Evolutionary conservation across 2,113 vertebrate species (phyloP), one percentile per base, ranked within the genome.

Genomic region (Dinomys branickii): DNA sequence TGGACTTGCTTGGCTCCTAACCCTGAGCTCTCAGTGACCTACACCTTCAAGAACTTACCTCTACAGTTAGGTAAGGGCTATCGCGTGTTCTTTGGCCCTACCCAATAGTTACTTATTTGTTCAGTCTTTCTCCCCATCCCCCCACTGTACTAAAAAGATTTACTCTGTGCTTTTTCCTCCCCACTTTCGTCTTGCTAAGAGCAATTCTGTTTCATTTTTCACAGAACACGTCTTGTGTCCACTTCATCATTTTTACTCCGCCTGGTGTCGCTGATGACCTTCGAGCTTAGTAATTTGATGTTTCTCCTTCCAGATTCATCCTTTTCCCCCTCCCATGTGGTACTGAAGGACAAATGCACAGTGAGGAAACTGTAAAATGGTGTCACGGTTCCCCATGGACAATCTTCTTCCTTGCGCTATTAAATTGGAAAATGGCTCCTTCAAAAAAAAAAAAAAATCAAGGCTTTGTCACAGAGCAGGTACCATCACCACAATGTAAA

Each of bases 211-310:
- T 98, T 97, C 83, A 94, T 97, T 96, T 97, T 97, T 97, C 96
- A 97, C 91, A 90, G 94, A 90, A 56, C 67, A 73, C 90, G 96
- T 98, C 97, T 97, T 96, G 95, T 65, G 44, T 93, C 94, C 5
- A 38, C 92, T 96, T 97, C 30, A 81, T 97, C 96, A 96, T 86
- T 91, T 97, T 97, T 94, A 84, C 75, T 95, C 88, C n/a, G 97
- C 95, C 95, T 47, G 75, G 95, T 95, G 94, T 96, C 94, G 97
- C 94, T 97, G 97, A 97, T 85, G 94, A 98, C 97, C 97, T 98
- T 94, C 80, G 20, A 77, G 88, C 73, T 96, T 71, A 97, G 97
- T 94, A 38, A 83, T 73, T 96, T 0, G 7, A 20, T 54, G 89
- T 83, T 81, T 96, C 95, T 90, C 86, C 93, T 97, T 92, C 75